Evolutionary conservation across 2,113 vertebrate species (phyloP).

Genomic region (Sclerurus mexicanus): DNA sequence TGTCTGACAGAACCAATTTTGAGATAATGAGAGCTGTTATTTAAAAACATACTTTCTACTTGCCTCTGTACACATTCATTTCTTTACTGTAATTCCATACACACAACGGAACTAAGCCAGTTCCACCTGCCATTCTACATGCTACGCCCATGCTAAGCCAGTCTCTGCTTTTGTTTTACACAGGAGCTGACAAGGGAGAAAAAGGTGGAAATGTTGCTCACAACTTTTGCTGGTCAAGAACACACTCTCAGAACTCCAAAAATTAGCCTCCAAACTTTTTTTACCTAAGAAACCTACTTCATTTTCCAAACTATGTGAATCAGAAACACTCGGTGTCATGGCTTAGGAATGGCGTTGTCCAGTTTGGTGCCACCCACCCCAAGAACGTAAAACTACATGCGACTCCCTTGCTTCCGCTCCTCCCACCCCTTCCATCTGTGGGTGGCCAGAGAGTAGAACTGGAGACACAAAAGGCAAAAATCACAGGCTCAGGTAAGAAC

Average conservation of each 20-base stretch:
- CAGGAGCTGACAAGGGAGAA: neutral
- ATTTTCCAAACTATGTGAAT: neutral
- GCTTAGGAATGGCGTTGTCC: neutral
- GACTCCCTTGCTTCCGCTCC: neutral
- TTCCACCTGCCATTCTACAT: conserved; percentile 6
- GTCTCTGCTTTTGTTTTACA: neutral
- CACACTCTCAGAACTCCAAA: neutral
- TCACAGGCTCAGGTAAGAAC: neutral
- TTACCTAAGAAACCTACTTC: neutral
- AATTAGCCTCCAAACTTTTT: neutral
- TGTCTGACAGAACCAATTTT: rapidly evolving
- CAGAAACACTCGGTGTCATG: neutral
- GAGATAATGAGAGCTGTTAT: neutral
- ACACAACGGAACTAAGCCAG: neutral
- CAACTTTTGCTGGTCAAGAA: neutral
- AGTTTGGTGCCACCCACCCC: rapidly evolving
- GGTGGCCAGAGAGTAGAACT: neutral
- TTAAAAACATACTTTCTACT: neutral
- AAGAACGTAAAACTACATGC: neutral
- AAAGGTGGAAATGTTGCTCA: neutral
- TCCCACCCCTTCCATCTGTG: neutral
- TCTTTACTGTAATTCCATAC: neutral
- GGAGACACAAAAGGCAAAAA: neutral
- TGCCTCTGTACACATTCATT: neutral
- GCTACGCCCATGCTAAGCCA: neutral